Conservation (phyloP, 2,113 vertebrate genomes). For the Rhinoderma darwinii region DNA sequence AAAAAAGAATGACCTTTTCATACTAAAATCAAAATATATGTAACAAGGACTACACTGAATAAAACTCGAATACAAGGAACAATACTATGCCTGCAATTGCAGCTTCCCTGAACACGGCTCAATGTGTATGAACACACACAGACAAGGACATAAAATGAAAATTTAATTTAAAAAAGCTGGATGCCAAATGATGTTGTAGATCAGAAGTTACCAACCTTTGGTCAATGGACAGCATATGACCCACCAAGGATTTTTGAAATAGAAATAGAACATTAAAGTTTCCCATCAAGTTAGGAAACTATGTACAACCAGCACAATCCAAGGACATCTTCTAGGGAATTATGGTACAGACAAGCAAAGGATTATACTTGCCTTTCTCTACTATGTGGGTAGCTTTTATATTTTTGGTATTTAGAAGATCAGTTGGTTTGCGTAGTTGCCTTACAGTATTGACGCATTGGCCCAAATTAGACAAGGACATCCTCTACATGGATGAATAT, state of each 20-base stretch:
- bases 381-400: neutral
- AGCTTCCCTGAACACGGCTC: conserved; percentile 34
- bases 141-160: conserved; percentile 47
- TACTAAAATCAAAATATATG: conserved; percentile 53
- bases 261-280: conserved; percentile 37
- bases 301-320: neutral
- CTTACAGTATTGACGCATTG: no score
- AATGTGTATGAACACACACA: conserved; percentile 18
- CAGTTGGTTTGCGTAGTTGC: neutral
- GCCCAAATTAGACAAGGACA: neutral
- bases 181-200: conserved; percentile 42
- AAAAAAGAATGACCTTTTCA: conserved; percentile 57
- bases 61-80: conserved; percentile 34
- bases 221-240: conserved; percentile 27
- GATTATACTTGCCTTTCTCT: neutral
- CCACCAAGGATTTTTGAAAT: conserved; percentile 34
- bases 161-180: conserved; percentile 36
- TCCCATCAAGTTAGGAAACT: conserved; percentile 3
- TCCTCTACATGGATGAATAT: neutral
- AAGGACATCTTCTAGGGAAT: neutral
- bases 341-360: neutral
- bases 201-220: conserved; percentile 16
- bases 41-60: conserved; percentile 43
- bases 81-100: conserved; percentile 30
- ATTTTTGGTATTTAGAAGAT: neutral